phyloP scores from a whole-genome alignment of 2,113 vertebrate genomes.

The Sterna hirundo region DNA sequence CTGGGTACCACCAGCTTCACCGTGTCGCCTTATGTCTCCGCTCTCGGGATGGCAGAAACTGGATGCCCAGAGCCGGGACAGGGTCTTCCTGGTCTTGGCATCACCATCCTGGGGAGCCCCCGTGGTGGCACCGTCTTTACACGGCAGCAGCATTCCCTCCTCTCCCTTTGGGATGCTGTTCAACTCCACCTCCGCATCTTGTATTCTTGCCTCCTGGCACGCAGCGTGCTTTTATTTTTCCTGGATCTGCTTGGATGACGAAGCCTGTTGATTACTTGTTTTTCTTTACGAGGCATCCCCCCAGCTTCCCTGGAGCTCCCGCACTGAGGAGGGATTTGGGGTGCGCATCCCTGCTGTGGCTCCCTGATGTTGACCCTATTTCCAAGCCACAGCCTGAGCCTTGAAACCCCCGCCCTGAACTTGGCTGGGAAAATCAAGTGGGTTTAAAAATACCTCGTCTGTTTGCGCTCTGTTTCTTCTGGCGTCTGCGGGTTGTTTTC shows the following conservation, averaged over 20 bases:
- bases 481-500: slow-evolving; percentile 53
- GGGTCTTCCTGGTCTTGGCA: background rate
- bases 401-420: background rate
- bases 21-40: accelerated
- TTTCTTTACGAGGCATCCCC: slow-evolving; percentile 44
- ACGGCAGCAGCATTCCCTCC: slow-evolving; percentile 18
- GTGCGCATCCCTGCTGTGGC: background rate
- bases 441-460: slow-evolving; percentile 53
- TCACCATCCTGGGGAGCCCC: background rate
- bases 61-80: background rate
- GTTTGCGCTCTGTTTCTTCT: slow-evolving; percentile 56
- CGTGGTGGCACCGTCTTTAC: background rate
- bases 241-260: slow-evolving; percentile 53
- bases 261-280: slow-evolving; percentile 60
- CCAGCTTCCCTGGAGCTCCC: background rate
- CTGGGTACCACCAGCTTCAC: background rate
- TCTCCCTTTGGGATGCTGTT: slow-evolving; percentile 63
- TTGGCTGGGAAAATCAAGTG: slow-evolving; percentile 13
- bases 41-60: accelerated
- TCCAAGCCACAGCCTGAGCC: background rate
- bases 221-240: slow-evolving; percentile 57
- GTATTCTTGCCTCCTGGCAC: slow-evolving; percentile 65
- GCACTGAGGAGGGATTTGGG: background rate
- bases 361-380: background rate
- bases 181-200: slow-evolving; percentile 67